Conservation (phyloP, 2,113 vertebrate species). For the Cinclus mexicanus region DNA sequence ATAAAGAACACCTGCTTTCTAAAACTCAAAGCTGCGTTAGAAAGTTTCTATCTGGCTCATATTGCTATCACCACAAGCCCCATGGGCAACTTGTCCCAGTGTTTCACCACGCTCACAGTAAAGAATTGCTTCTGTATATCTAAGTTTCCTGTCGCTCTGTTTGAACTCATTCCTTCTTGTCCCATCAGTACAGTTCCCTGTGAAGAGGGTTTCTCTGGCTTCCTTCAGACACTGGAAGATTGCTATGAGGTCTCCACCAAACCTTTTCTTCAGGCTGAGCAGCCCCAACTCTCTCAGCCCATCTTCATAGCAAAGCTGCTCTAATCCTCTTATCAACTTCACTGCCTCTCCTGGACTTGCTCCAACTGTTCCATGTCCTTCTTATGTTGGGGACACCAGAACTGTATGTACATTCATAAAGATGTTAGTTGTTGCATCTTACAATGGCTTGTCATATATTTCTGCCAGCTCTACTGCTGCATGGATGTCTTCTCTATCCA, state of each 20-base stretch:
- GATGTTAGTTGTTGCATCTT: neutral
- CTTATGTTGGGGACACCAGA: neutral
- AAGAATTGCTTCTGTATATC: neutral
- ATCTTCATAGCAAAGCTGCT: neutral
- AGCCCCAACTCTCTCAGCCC: neutral
- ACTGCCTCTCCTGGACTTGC: neutral
- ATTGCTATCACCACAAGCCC: neutral
- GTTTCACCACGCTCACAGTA: neutral
- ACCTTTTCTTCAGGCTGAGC: neutral
- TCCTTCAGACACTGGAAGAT: neutral
- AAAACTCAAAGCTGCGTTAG: neutral
- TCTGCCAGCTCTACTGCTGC: neutral
- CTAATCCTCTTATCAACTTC: neutral
- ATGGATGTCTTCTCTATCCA: neutral
- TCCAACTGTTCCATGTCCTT: neutral
- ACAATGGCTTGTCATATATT: neutral
- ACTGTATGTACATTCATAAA: neutral
- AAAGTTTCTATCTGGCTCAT: neutral
- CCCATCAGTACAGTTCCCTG: neutral
- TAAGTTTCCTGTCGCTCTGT: neutral
- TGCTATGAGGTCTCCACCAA: neutral
- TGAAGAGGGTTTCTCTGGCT: neutral
- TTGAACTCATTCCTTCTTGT: neutral
- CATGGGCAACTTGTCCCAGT: neutral
- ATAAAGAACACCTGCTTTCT: neutral